A percentile compares a stretch with the other conserved stretches of the same genome.
Conservation (phyloP, 2,113 vertebrate species). For the Toxostoma redivivum region DNA sequence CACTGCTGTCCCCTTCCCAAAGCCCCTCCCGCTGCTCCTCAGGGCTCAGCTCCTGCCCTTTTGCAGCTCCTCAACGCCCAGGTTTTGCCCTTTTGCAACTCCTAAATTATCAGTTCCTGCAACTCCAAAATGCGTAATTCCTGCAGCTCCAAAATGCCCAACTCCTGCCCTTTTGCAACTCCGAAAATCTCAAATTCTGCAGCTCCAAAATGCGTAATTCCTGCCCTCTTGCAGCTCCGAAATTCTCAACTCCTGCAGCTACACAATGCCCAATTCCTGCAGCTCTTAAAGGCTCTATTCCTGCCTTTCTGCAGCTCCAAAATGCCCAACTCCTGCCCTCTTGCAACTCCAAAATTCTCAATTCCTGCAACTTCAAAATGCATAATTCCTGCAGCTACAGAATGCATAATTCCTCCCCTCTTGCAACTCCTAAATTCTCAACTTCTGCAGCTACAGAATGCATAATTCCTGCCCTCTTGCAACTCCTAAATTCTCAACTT, state of each 20-base stretch:
- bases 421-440: background rate
- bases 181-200: accelerated
- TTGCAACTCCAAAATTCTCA: background rate
- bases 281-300: accelerated
- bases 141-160: background rate
- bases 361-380: background rate
- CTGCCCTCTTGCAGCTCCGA: background rate
- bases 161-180: background rate
- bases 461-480: background rate
- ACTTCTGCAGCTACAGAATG: background rate
- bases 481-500: background rate
- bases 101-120: background rate
- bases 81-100: background rate
- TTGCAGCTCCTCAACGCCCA: background rate
- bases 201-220: background rate
- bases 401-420: background rate
- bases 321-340: too few relatives aligned
- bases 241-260: background rate
- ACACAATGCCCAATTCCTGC: background rate
- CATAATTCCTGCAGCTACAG: background rate
- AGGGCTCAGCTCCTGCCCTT: background rate
- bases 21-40: background rate
- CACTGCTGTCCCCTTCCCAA: background rate
- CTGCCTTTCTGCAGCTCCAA: too few relatives aligned
- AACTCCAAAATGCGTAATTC: background rate